These are phyloP conservation scores for Tinea semifulvella DNA, from an alignment of 2,888 invertebrate genomes.

Conservation along the genomic window DNA sequence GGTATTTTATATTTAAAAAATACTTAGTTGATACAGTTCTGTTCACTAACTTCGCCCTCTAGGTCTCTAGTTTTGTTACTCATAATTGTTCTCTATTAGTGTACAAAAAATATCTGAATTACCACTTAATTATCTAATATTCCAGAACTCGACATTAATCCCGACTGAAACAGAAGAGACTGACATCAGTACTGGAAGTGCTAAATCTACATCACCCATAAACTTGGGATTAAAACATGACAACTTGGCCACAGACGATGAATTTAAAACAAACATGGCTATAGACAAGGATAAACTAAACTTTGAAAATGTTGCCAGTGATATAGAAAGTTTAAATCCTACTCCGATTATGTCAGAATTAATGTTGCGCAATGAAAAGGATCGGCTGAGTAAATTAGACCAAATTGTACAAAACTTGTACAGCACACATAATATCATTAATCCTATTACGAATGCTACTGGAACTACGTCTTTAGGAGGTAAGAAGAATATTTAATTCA, in stretches of 20 bases:
- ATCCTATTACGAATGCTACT: conserved; percentile 25
- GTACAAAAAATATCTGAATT: background rate
- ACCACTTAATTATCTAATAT: background rate
- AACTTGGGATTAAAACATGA: conserved; percentile 34
- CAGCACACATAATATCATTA: conserved; percentile 51
- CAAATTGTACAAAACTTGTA: conserved; percentile 58
- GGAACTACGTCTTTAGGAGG: conserved; percentile 30
- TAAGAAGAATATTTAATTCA: too few relatives aligned
- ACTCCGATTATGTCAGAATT: conserved; percentile 23
- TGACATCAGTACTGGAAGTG: conserved; percentile 24
- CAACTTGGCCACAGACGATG: conserved; percentile 27
- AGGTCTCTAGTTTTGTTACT: too few relatives aligned
- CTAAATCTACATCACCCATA: conserved; percentile 29
- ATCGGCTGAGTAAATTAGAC: conserved; percentile 53
- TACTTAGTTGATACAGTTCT: too few relatives aligned
- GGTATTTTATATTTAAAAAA: too few relatives aligned
- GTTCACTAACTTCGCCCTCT: too few relatives aligned
- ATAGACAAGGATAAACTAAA: background rate
- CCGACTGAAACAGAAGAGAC: conserved; percentile 34
- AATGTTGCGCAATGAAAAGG: conserved; percentile 36
- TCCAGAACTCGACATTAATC: conserved; percentile 46
- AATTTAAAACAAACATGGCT: background rate
- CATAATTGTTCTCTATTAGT: too few relatives aligned
- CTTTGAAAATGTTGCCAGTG: background rate
- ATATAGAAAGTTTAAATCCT: conserved; percentile 2